Conservation (phyloP, 1,140 invertebrate genomes). For the Sitophilus oryzae region DNA sequence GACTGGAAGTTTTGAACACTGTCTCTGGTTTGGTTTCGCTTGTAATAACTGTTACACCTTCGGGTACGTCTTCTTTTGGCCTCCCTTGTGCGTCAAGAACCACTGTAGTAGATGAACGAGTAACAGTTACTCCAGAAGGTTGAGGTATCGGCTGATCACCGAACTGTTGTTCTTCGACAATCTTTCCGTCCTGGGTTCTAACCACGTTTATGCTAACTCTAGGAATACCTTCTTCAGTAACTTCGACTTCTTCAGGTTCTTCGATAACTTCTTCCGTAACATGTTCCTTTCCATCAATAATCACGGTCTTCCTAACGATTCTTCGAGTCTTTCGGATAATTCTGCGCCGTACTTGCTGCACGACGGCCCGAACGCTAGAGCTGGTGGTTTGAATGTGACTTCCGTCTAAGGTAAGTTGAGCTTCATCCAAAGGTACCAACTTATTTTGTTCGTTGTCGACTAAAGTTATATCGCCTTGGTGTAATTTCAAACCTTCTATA, state of each 20-base stretch:
- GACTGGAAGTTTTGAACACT: neutral
- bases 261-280: slow-evolving; percentile 75
- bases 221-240: slow-evolving; percentile 67
- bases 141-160: slow-evolving; percentile 25
- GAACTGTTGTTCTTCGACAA: slow-evolving; percentile 47
- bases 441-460: slow-evolving; percentile 43
- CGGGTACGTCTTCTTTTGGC: slow-evolving; percentile 23
- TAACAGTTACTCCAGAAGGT: slow-evolving; percentile 26
- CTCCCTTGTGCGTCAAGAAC: slow-evolving; percentile 22
- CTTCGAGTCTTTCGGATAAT: slow-evolving; percentile 67
- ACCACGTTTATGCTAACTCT: slow-evolving; percentile 68
- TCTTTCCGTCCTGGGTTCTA: slow-evolving; percentile 51
- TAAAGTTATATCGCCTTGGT: slow-evolving; percentile 48
- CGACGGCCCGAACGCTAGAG: slow-evolving; percentile 65
- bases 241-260: slow-evolving; percentile 74
- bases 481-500: slow-evolving; percentile 47
- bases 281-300: slow-evolving; percentile 77
- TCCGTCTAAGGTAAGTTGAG: slow-evolving; percentile 31
- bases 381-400: slow-evolving; percentile 47
- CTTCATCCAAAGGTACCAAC: slow-evolving; percentile 29
- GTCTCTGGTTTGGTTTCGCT: neutral
- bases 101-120: slow-evolving; percentile 26
- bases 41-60: slow-evolving; percentile 6
- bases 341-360: slow-evolving; percentile 71
- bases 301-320: slow-evolving; percentile 66